Conservation (phyloP, 2,888 invertebrate species). For the Kryphioiulus occultus region DNA sequence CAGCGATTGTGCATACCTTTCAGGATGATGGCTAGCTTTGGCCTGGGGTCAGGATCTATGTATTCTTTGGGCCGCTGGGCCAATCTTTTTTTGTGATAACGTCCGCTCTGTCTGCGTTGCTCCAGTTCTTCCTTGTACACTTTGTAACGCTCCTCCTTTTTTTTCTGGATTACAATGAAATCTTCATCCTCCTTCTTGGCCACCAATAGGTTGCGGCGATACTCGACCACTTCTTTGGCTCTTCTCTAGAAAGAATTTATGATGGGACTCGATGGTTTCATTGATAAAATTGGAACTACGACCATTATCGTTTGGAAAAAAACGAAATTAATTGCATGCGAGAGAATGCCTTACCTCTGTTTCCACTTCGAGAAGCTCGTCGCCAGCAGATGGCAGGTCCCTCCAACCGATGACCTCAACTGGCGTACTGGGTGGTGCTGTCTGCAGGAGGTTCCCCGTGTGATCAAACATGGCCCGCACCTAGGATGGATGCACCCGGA, state of each 20-base stretch:
- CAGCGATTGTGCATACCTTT: slow-evolving; percentile 73
- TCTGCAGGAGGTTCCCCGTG: slow-evolving; percentile 71
- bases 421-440: slow-evolving; percentile 81
- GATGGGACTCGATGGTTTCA: too few species aligned
- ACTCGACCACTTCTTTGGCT: slow-evolving; percentile 73
- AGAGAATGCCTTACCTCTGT: slow-evolving; percentile 68
- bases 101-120: slow-evolving; percentile 46
- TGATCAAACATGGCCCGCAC: slow-evolving; percentile 81
- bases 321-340: background rate
- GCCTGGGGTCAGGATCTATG: slow-evolving; percentile 61
- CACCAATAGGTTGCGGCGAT: slow-evolving; percentile 70
- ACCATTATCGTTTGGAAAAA: too few species aligned
- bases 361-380: slow-evolving; percentile 82
- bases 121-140: slow-evolving; percentile 50
- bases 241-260: slow-evolving; percentile 66
- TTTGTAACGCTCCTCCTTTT: slow-evolving; percentile 71
- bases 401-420: slow-evolving; percentile 92
- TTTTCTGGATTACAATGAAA: slow-evolving; percentile 70
- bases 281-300: too few species aligned
- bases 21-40: slow-evolving; percentile 70
- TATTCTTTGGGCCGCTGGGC: slow-evolving; percentile 72
- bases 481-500: slow-evolving; percentile 58
- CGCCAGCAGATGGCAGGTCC: slow-evolving; percentile 87
- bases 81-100: slow-evolving; percentile 58
- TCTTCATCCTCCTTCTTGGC: slow-evolving; percentile 72